Evolutionary conservation across 2,113 vertebrate species (phyloP).

Genomic region (Uria aalge): DNA sequence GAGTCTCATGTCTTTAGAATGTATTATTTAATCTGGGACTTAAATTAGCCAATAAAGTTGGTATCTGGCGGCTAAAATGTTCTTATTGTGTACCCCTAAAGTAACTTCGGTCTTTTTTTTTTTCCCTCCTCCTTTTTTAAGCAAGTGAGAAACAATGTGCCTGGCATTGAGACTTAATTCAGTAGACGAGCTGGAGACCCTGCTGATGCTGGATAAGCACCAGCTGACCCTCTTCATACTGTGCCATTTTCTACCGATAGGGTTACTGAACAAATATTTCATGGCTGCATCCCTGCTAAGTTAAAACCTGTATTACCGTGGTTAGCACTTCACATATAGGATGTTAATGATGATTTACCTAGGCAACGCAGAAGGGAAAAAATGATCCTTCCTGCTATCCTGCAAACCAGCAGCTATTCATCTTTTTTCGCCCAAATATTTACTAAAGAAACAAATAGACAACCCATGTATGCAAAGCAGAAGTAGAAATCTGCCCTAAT

Average conservation of each 20-base stretch:
- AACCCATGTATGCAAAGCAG: not conserved
- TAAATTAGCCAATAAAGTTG: not conserved
- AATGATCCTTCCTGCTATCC: conserved; percentile 33
- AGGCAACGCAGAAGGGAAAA: conserved; percentile 37
- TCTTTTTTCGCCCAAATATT: conserved; percentile 6
- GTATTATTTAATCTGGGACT: not conserved
- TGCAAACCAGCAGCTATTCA: not conserved
- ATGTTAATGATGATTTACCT: conserved; percentile 54
- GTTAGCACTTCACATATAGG: conserved; percentile 41
- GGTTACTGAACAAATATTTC: conserved; percentile 47
- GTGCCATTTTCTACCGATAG: conserved; percentile 57
- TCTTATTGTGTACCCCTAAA: not conserved
- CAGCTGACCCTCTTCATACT: conserved; percentile 55
- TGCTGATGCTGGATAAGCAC: conserved; percentile 38
- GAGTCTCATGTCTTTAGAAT: not conserved
- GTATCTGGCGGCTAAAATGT: not conserved
- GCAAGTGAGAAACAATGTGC: conserved; percentile 40
- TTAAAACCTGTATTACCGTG: conserved; percentile 17
- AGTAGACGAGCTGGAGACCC: conserved; percentile 30
- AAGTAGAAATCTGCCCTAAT: not conserved
- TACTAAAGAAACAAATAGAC: not conserved
- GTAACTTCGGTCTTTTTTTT: not conserved
- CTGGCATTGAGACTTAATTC: conserved; percentile 30
- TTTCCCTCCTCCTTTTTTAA: not conserved
- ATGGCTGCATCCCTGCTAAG: conserved; percentile 62